These are phyloP conservation scores for Protaetia brevitarsis DNA, from an alignment of 1,140 invertebrate genomes.

Conservation along the genomic window DNA sequence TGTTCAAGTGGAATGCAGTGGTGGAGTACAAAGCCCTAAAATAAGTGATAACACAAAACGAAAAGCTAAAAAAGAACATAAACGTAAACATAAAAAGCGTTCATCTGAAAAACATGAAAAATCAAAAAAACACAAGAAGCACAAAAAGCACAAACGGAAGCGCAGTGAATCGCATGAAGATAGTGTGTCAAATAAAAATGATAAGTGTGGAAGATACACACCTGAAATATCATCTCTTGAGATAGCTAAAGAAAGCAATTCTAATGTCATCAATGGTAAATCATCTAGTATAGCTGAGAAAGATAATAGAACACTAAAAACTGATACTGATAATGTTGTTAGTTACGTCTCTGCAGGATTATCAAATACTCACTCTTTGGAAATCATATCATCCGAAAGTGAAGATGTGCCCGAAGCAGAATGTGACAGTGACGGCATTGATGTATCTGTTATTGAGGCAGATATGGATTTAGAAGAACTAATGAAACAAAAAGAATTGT, in stretches of 20 bases:
- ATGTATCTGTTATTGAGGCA: conserved; percentile 74
- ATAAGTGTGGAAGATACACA: conserved; percentile 44
- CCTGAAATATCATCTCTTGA: conserved; percentile 39
- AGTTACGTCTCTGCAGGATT: conserved; percentile 41
- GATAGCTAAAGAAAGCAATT: conserved; percentile 34
- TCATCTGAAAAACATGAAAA: conserved; percentile 40
- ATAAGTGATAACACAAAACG: conserved; percentile 30
- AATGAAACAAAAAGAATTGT: conserved; percentile 80
- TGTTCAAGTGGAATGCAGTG: background rate
- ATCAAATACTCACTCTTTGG: conserved; percentile 46
- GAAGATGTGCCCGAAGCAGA: conserved; percentile 66
- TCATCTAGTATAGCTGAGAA: conserved; percentile 33
- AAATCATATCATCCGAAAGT: conserved; percentile 67
- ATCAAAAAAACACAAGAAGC: conserved; percentile 47
- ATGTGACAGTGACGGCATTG: conserved; percentile 68
- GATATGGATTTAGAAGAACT: conserved; percentile 84
- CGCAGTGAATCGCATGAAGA: conserved; percentile 36
- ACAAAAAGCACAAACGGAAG: conserved; percentile 46
- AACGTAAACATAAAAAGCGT: conserved; percentile 48
- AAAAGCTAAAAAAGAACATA: conserved; percentile 48
- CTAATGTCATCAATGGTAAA: conserved; percentile 38
- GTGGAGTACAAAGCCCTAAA: background rate
- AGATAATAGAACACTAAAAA: conserved; percentile 30
- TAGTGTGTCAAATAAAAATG: conserved; percentile 28
- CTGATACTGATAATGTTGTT: conserved; percentile 36